These are phyloP conservation scores for Metacarcinus magister DNA, from an alignment of 2,888 invertebrate genomes.

Conservation along the genomic window DNA sequence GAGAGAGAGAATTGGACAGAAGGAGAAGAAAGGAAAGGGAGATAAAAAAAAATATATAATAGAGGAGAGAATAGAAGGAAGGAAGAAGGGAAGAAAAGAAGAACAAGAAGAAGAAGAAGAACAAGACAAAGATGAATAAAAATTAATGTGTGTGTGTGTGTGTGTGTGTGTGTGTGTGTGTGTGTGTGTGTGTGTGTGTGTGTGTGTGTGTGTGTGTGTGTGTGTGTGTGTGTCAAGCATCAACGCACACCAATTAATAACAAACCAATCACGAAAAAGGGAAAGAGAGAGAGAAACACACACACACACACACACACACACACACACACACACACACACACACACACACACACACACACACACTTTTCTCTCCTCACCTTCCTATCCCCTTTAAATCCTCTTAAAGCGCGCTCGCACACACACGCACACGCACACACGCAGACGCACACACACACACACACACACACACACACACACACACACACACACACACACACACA, in stretches of 20 bases:
- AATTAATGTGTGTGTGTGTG: too few species aligned
- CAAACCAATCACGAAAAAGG: not conserved
- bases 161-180: too few species aligned
- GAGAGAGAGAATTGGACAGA: not conserved
- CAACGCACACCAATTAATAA: too few species aligned
- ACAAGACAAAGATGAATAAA: too few species aligned
- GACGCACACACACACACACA: not conserved
- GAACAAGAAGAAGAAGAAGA: too few species aligned
- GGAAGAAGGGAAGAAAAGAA: not conserved
- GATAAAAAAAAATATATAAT: not conserved
- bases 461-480: not conserved
- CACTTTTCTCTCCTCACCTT: not conserved
- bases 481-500: too few species aligned
- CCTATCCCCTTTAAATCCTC: slow-evolving; percentile 14
- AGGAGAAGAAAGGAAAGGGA: not conserved
- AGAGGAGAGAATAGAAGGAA: not conserved
- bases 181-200: too few species aligned
- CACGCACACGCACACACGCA: slow-evolving; percentile 26
- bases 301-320: slow-evolving; percentile 26
- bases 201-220: slow-evolving; percentile 26
- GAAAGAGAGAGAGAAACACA: not conserved
- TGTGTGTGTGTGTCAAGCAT: too few species aligned
- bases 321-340: slow-evolving; percentile 26
- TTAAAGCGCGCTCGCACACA: not conserved
- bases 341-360: not conserved